Evolutionary conservation across 2,888 invertebrate genomes (phyloP), one percentile per base, ranked within the genome.

Genomic region (Cosmia trapezina): DNA sequence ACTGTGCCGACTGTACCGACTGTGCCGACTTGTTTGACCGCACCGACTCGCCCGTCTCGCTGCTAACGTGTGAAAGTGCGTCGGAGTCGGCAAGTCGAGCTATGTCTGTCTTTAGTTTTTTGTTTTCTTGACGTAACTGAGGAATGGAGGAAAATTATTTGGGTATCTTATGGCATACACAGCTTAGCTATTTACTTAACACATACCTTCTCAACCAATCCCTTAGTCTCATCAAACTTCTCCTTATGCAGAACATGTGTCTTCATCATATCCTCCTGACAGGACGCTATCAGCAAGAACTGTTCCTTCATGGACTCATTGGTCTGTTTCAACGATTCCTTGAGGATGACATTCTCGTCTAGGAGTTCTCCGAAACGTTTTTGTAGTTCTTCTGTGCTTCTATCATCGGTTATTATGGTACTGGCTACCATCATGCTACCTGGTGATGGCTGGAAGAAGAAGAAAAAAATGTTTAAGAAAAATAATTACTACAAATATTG

Each of bases 301-400:
- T 97, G 97, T 61, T 97, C 96, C 86, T 97, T 97, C 97, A 97
- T 97, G 0, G 97, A 97, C 60, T 96, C 93, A 83, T 97, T 98
- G 87, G 97, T 98, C 83, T 97, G 97, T 33, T 96, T 95, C 53
- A 98, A 90, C 0, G 97, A 97, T 82, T 97, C 97, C 89, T 96
- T 96, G 53, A 97, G 89, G 43, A 96, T 94, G 0, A 95, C 87
- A 86, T 97, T 97, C 87, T 97, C 97, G 78, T 96, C 96, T 0
- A 97, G 89, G 1, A 97, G 86, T 65, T 97, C 96, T 0, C 94
- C 95, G 70, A 97, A 95, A 17, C 94, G 94, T 78, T 95, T 93
- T 85, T 97, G 96, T 8, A 97, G 89, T 54, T 97, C 96, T 12
- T 93, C 93, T 0, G 95, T 93, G 75, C 89, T 93, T 64, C 87